Conservation (phyloP, 2,113 vertebrate genomes). For the Stercorarius parasiticus region DNA sequence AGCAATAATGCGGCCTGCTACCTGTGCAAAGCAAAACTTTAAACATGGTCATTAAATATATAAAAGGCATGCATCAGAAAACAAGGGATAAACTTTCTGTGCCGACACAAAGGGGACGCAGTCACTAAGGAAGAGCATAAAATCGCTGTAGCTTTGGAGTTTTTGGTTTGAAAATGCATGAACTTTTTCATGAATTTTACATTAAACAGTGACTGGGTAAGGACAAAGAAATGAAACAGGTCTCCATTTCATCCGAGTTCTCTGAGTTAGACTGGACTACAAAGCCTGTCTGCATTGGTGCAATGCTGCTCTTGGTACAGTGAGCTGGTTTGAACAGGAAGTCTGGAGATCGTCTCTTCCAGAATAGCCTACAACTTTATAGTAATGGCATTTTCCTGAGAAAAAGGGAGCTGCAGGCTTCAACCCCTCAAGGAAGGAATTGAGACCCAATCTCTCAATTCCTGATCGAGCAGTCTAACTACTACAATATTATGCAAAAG, state of each 20-base stretch:
- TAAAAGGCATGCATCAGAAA: neutral
- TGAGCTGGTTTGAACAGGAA: conserved; percentile 53
- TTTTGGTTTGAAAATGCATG: neutral
- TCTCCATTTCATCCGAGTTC: conserved; percentile 29
- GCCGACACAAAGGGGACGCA: neutral
- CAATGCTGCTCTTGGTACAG: conserved; percentile 1
- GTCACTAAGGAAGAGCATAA: neutral
- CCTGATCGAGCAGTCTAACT: neutral
- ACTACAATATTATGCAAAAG: neutral
- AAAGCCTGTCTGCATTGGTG: conserved; percentile 45
- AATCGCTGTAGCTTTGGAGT: neutral
- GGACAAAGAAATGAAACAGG: conserved; percentile 64
- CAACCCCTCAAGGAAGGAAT: neutral
- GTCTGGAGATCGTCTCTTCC: conserved; percentile 59
- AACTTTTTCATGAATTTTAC: conserved; percentile 43
- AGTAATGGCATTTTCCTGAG: neutral
- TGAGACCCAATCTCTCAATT: neutral
- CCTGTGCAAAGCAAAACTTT: neutral
- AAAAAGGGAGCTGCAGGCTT: neutral
- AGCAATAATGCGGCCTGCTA: neutral
- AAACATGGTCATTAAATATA: neutral
- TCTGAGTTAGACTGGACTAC: conserved; percentile 16
- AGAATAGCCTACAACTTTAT: neutral
- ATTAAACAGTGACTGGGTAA: conserved; percentile 43
- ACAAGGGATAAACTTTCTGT: neutral